A percentile compares a stretch with the other conserved stretches of the same genome.
phyloP scores from a whole-genome alignment of 2,888 invertebrate genomes.

The Eurois occulta region DNA sequence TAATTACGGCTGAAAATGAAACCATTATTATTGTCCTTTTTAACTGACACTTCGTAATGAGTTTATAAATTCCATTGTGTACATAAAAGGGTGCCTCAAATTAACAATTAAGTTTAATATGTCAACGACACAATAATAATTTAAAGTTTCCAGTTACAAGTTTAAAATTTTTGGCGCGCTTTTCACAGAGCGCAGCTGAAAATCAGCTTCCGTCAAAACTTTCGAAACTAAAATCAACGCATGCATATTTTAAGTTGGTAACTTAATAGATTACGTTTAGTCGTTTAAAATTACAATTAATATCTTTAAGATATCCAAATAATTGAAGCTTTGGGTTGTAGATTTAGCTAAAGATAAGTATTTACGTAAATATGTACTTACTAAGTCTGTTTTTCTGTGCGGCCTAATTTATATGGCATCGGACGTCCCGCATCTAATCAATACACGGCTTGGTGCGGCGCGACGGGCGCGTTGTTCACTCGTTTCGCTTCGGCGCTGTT shows the following conservation, averaged over 20 bases:
- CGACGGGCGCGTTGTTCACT: constrained; percentile 83
- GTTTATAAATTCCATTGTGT: constrained; percentile 57
- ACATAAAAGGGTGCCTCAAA: constrained; percentile 20
- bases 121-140: neutral
- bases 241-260: constrained; percentile 16
- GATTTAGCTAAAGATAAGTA: constrained; percentile 48
- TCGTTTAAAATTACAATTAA: neutral
- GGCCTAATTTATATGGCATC: constrained; percentile 90
- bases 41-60: constrained; percentile 66
- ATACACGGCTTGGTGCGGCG: constrained; percentile 88
- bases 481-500: constrained; percentile 78
- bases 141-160: constrained; percentile 8
- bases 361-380: constrained; percentile 71
- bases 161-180: constrained; percentile 43
- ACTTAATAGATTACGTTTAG: neutral
- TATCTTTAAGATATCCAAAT: neutral
- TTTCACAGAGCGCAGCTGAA: constrained; percentile 31
- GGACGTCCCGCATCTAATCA: constrained; percentile 91
- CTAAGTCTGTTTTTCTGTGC: constrained; percentile 86
- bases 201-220: constrained; percentile 38
- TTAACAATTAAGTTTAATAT: constrained; percentile 19
- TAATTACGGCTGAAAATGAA: constrained; percentile 73
- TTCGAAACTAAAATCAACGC: constrained; percentile 39
- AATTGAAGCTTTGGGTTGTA: constrained; percentile 12
- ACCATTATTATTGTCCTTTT: constrained; percentile 70